Evolutionary conservation across 1,140 invertebrate species (phyloP).

Genomic region (Drosophila jambulina): DNA sequence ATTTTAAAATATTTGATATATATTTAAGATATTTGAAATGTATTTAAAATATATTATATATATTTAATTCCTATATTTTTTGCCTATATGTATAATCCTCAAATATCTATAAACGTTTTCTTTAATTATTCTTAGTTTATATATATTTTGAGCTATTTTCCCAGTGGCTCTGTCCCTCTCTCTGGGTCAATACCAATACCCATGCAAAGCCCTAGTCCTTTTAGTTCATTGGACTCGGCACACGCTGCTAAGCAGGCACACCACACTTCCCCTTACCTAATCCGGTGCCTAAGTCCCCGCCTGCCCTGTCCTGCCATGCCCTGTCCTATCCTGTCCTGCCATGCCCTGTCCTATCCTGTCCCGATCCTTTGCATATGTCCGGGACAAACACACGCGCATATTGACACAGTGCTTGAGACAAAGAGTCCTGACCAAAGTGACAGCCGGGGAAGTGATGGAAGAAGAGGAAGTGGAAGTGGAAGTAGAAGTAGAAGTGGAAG

Average conservation of each 20-base stretch:
- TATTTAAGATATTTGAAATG: too few species aligned
- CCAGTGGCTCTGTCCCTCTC: not conserved
- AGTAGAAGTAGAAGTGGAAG: not conserved
- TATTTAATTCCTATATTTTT: too few species aligned
- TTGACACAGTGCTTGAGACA: conserved; percentile 79
- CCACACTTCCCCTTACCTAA: not conserved
- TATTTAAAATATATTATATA: too few species aligned
- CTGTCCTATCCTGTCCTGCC: not conserved
- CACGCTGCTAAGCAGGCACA: conserved; percentile 50
- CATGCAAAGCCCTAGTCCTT: conserved; percentile 28
- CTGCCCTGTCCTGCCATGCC: not conserved
- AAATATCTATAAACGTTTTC: not conserved
- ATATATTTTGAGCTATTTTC: not conserved
- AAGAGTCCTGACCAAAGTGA: conserved; percentile 47
- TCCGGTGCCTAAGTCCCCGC: not conserved
- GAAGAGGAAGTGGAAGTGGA: not conserved
- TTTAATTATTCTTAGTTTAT: not conserved
- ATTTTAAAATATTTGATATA: too few species aligned
- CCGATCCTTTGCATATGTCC: conserved; percentile 47
- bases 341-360: not conserved
- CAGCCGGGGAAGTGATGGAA: conserved; percentile 11
- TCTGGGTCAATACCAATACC: conserved; percentile 21
- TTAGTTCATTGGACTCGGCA: conserved; percentile 77
- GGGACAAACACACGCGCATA: conserved; percentile 69
- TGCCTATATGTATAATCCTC: too few species aligned